Evolutionary conservation across 2,113 vertebrate species (phyloP), one percentile per base, ranked within the genome.

Genomic region (Motacilla tschutschensis): DNA sequence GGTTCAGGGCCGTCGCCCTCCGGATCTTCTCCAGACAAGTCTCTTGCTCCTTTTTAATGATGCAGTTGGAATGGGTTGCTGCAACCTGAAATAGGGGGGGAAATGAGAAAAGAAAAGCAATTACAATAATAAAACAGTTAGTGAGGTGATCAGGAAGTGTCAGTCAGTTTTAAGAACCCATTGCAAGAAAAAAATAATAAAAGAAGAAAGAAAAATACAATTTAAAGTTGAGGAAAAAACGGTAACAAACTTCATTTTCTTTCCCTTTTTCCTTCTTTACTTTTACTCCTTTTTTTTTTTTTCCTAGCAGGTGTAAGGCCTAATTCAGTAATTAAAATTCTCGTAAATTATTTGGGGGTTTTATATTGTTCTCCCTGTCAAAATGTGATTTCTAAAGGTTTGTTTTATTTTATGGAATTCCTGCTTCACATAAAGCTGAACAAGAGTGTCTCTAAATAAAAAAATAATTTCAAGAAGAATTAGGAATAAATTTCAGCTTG

Each of bases 1-100:
- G 95, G 70, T 94, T 90, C 80, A 95, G 87, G 48, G 94, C 93
- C 3, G 94, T 92, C 4, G 93, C 94, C 50, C 84, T 96, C 81
- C 94, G 94, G 69, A 98, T 97, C 81, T 94, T 97, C 94, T 97
- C 96, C 82, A 96, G 86, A 73, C 97, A 98, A 41, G 94, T 75
- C 66, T 96, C 97, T 55, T 97, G 96, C 57, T 98, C 97, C 85
- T 97, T 97, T 93, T 95, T 97, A 70, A 98, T 96, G 69, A 97
- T 95, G 87, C 97, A 98, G 90, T 97, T 96, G 4, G 97, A 96
- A 69, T 97, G 97, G 35, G 96, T 97, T 38, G 96, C 25, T 8
- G 90, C 17, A 25, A 83, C 93, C 97, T 98, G 82, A 16, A 57
- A 78, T 17, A 28, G 5, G 15, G 28, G n/a, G 7, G 2, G 0